A percentile compares a stretch with the other conserved stretches of the same genome.
Conservation (phyloP, 2,888 invertebrate genomes). For the Coelopa pilipes region DNA sequence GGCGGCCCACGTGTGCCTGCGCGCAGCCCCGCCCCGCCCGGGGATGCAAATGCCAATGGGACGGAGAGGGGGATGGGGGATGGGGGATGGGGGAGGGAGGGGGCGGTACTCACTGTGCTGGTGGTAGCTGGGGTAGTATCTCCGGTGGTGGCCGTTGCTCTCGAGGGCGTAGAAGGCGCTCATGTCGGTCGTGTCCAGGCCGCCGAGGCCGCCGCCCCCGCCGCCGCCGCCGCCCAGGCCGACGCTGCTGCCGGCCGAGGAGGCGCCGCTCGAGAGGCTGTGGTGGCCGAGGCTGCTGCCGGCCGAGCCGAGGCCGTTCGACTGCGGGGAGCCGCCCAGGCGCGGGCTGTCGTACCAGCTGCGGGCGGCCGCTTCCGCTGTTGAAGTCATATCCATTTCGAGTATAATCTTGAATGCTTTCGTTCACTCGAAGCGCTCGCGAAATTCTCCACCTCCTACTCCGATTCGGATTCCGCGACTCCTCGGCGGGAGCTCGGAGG, state of each 20-base stretch:
- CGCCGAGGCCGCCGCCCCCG: conserved; percentile 55
- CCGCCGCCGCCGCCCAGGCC: conserved; percentile 55
- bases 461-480: too few species aligned
- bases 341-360: conserved; percentile 68
- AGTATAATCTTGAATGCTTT: conserved; percentile 67
- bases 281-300: conserved; percentile 63
- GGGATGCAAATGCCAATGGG: too few species aligned
- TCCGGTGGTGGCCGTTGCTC: conserved; percentile 66
- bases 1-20: too few species aligned
- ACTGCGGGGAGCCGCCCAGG: conserved; percentile 65
- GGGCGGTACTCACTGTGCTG: conserved; percentile 62
- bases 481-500: too few species aligned
- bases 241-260: conserved; percentile 61
- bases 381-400: conserved; percentile 69
- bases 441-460: conserved; percentile 33
- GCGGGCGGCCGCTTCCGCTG: conserved; percentile 68
- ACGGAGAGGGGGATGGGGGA: too few species aligned
- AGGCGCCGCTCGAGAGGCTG: conserved; percentile 60
- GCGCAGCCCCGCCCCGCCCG: too few species aligned
- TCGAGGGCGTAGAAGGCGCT: conserved; percentile 67
- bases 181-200: conserved; percentile 66
- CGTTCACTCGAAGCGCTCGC: conserved; percentile 46
- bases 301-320: conserved; percentile 61
- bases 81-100: too few species aligned
- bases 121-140: conserved; percentile 68